These are phyloP conservation scores for Thaumetopoea pityocampa DNA, from an alignment of 1,140 invertebrate genomes.

Conservation along the genomic window DNA sequence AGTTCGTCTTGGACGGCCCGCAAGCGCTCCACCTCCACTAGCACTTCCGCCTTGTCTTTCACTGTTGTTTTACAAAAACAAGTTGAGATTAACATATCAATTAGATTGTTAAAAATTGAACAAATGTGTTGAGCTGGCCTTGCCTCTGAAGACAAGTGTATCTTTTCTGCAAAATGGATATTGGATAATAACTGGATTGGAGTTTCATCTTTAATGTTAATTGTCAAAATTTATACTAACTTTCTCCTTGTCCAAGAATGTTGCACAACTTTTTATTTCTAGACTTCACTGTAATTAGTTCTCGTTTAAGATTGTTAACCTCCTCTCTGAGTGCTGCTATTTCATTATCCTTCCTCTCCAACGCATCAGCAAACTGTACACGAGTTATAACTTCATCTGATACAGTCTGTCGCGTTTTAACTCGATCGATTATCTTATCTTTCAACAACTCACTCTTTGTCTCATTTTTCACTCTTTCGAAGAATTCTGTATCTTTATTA, in stretches of 20 bases:
- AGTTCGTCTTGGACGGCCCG: conserved; percentile 84
- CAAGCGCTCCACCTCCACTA: conserved; percentile 85
- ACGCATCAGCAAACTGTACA: conserved; percentile 79
- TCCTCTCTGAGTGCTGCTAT: conserved; percentile 79
- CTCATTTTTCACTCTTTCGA: conserved; percentile 81
- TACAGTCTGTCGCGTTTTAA: conserved; percentile 54
- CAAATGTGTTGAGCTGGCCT: not conserved
- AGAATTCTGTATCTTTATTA: conserved; percentile 76
- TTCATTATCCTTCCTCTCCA: conserved; percentile 81
- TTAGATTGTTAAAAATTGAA: not conserved
- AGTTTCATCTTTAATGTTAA: not conserved
- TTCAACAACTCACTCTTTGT: conserved; percentile 80
- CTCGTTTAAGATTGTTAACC: conserved; percentile 79
- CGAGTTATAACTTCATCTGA: conserved; percentile 76
- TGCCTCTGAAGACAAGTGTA: not conserved
- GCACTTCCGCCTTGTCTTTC: conserved; percentile 84
- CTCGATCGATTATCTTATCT: conserved; percentile 79
- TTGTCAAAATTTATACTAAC: conserved; percentile 72
- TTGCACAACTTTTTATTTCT: conserved; percentile 87
- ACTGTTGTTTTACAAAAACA: conserved; percentile 33
- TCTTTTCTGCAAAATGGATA: not conserved
- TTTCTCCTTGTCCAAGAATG: conserved; percentile 87
- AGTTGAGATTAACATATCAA: not conserved
- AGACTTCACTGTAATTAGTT: conserved; percentile 84
- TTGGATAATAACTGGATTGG: too few species aligned